Percentiles rank a stretch among this genome's conserved stretches.
phyloP scores from a whole-genome alignment of 2,113 vertebrate species.

The Rhynchomys soricoides region DNA sequence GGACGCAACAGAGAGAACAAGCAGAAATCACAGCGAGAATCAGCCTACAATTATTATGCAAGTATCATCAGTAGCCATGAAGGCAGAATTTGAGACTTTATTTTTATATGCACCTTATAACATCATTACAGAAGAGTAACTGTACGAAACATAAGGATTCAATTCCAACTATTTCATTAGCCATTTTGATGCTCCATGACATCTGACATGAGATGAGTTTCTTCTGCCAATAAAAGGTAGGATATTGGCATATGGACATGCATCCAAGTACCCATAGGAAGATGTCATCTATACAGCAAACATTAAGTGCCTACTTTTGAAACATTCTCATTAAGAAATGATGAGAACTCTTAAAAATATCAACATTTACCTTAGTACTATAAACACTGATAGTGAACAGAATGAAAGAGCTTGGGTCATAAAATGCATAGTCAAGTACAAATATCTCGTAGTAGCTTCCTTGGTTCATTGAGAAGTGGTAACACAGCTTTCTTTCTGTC shows the following conservation, averaged over 20 bases:
- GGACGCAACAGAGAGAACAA: background rate
- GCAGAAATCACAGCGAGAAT: background rate
- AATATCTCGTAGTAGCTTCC: background rate
- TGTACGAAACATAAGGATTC: background rate
- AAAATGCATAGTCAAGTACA: background rate
- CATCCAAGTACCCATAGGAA: background rate
- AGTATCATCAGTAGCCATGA: background rate
- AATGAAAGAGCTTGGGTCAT: background rate
- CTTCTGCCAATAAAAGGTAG: background rate
- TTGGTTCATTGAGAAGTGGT: background rate
- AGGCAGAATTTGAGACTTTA: background rate
- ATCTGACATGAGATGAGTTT: background rate
- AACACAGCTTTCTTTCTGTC: background rate
- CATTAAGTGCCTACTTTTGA: background rate
- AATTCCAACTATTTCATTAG: background rate
- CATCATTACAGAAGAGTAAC: background rate
- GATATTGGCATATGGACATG: background rate
- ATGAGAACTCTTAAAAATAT: background rate
- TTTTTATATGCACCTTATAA: conserved; percentile 15
- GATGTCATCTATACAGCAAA: background rate
- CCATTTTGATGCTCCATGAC: background rate
- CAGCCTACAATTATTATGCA: background rate
- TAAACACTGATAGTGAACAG: background rate
- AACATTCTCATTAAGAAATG: background rate
- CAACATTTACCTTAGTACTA: background rate